Percentiles rank a stretch among this genome's conserved stretches.
Conservation (phyloP, 2,797 vertebrate genomes). For the Holocentrus rufus region DNA sequence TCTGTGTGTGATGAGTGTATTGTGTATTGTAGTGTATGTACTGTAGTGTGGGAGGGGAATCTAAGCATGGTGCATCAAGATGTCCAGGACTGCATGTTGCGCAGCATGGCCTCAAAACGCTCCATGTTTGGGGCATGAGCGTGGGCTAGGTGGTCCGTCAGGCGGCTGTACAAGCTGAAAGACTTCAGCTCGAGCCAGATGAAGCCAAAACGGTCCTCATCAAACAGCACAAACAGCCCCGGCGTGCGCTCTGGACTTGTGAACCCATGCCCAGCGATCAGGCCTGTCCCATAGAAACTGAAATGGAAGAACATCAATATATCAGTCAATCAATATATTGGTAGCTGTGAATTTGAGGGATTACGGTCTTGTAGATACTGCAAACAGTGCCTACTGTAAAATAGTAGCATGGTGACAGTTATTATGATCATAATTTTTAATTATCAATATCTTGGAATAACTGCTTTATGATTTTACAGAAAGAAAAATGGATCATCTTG, state of each 20-base stretch:
- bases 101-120: conserved; percentile 96
- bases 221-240: conserved; percentile 93
- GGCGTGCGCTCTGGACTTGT: conserved; percentile 96
- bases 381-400: no score
- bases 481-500: no score
- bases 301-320: conserved; percentile 36
- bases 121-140: conserved; percentile 89
- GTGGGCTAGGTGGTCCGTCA: conserved; percentile 91
- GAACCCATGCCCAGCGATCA: conserved; percentile 96
- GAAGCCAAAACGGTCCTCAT: conserved; percentile 95
- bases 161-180: conserved; percentile 97
- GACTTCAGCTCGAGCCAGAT: conserved; percentile 99
- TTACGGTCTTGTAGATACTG: background rate
- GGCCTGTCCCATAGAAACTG: conserved; percentile 95
- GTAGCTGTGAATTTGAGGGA: background rate
- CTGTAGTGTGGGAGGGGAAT: conserved; percentile 49
- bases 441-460: no score
- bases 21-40: conserved; percentile 26
- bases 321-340: conserved; percentile 15
- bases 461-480: no score
- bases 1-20: conserved; percentile 35
- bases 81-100: conserved; percentile 94
- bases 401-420: no score
- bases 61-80: conserved; percentile 87
- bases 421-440: no score